Conservation (phyloP, 2,888 invertebrate genomes). For the Minunthozetes semirufus region DNA sequence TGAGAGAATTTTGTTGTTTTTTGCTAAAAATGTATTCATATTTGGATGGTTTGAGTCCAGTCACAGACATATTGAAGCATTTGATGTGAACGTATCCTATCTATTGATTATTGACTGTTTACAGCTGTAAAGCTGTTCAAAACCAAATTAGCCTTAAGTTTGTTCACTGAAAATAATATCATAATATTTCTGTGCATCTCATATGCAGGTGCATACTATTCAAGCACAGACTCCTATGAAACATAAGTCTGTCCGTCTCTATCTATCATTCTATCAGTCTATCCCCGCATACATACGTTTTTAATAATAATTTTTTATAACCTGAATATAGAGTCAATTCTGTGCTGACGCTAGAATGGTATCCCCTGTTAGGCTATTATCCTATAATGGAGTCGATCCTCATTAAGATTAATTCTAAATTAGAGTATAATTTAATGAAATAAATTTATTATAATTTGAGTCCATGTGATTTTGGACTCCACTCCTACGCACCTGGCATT, state of each 20-base stretch:
- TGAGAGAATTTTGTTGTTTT: too few relatives aligned
- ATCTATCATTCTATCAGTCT: slow-evolving; percentile 1
- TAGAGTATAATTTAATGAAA: slow-evolving; percentile 12
- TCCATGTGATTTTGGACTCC: slow-evolving; percentile 12
- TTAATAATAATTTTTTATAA: not conserved
- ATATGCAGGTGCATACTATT: slow-evolving; percentile 10
- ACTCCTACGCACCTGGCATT: slow-evolving; percentile 18
- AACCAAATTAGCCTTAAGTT: slow-evolving; percentile 16
- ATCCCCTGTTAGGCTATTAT: not conserved
- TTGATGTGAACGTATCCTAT: not conserved
- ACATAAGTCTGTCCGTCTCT: slow-evolving; percentile 1
- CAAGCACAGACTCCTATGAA: not conserved
- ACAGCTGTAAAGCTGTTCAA: not conserved
- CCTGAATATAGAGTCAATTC: slow-evolving; percentile 2
- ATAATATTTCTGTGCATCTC: not conserved
- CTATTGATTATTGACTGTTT: slow-evolving; percentile 1
- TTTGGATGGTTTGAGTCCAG: too few relatives aligned
- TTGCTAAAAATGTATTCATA: too few relatives aligned
- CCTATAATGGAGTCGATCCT: slow-evolving; percentile 7
- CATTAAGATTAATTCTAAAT: slow-evolving; percentile 13
- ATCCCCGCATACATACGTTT: not conserved
- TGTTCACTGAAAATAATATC: slow-evolving; percentile 21
- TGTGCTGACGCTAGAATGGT: not conserved
- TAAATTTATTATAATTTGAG: not conserved
- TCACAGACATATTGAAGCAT: too few relatives aligned